These are phyloP conservation scores for Gymnocypris eckloni DNA, from an alignment of 2,797 vertebrate species.

Conservation along the genomic window DNA sequence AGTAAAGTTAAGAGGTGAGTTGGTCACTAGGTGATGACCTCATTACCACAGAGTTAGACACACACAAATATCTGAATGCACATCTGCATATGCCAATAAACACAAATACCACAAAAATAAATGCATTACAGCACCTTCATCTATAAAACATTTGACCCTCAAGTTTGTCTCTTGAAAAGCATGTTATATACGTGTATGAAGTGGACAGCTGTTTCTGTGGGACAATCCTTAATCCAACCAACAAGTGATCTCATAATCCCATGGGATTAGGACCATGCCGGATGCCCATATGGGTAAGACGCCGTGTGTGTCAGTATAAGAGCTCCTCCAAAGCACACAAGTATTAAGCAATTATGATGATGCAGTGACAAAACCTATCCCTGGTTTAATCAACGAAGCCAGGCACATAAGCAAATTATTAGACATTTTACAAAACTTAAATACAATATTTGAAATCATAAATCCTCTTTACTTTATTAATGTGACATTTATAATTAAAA, in stretches of 20 bases:
- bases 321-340: conserved; percentile 4
- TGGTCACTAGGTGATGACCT: conserved; percentile 67
- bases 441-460: background rate
- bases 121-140: conserved; percentile 62
- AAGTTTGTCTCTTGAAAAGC: conserved; percentile 43
- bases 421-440: no score
- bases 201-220: conserved; percentile 53
- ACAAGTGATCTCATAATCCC: conserved; percentile 77
- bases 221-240: conserved; percentile 62
- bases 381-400: background rate
- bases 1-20: conserved; percentile 49
- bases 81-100: background rate
- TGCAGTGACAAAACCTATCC: background rate
- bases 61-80: conserved; percentile 15
- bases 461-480: background rate
- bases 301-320: conserved; percentile 11
- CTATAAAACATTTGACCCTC: conserved; percentile 7
- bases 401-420: background rate
- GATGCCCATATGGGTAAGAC: conserved; percentile 55
- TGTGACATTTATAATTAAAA: background rate
- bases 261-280: conserved; percentile 76
- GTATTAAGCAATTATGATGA: background rate
- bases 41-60: conserved; percentile 57
- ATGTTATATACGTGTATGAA: conserved; percentile 62
- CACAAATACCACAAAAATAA: background rate